Conservation (phyloP, 2,113 vertebrate genomes). For the Nycticryphes semicollaris region DNA sequence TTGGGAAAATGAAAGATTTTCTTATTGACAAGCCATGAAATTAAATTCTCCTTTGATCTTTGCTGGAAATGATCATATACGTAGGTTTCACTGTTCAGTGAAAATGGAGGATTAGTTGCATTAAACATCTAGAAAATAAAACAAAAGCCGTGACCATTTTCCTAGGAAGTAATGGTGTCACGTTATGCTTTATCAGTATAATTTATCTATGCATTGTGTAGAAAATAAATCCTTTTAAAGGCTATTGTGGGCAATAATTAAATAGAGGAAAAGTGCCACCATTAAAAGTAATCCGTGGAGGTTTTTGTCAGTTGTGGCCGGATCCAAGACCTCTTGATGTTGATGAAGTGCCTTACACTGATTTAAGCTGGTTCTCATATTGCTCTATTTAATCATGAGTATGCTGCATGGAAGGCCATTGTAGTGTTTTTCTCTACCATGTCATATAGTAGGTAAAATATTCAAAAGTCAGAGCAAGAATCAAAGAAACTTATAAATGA, state of each 20-base stretch:
- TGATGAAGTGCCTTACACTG: neutral
- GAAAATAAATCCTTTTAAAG: neutral
- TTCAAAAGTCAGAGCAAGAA: neutral
- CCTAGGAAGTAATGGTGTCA: neutral
- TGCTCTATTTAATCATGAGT: rapidly evolving
- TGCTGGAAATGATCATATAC: neutral
- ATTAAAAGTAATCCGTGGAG: neutral
- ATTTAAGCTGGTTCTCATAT: neutral
- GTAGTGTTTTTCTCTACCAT: neutral
- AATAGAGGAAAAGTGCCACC: neutral
- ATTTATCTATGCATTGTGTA: neutral
- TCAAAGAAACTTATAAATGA: neutral
- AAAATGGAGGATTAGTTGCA: neutral
- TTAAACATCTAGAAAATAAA: slow-evolving; percentile 4
- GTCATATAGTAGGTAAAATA: neutral
- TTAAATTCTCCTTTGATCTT: slow-evolving; percentile 41
- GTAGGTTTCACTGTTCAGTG: neutral
- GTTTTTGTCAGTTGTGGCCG: neutral
- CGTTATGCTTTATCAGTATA: neutral
- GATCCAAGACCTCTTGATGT: neutral
- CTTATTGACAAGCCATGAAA: neutral
- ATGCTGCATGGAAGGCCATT: neutral
- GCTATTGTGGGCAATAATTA: neutral
- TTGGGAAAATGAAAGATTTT: slow-evolving; percentile 39
- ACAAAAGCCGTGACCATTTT: neutral